A percentile compares a stretch with the other conserved stretches of the same genome.
These are phyloP conservation scores for Mola mola DNA, from an alignment of 2,113 vertebrate genomes.

Conservation along the genomic window DNA sequence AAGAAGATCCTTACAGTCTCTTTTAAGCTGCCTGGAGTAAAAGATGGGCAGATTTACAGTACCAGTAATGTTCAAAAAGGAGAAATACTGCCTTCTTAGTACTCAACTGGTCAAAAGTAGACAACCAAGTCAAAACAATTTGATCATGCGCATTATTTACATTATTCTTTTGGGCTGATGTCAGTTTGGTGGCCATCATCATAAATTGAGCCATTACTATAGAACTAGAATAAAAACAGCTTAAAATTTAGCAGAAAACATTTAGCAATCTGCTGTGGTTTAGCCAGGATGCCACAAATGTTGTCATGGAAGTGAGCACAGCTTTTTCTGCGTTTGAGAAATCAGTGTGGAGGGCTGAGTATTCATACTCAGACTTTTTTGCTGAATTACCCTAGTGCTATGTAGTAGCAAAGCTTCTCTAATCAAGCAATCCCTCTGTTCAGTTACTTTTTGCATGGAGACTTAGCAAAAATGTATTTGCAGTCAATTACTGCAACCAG, in stretches of 20 bases:
- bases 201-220: conserved; percentile 9
- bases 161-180: background rate
- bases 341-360: no score
- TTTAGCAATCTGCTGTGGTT: background rate
- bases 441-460: no score
- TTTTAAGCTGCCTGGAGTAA: background rate
- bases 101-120: no score
- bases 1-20: background rate
- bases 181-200: conserved; percentile 31
- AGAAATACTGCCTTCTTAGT: no score
- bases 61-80: no score
- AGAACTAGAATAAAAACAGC: conserved; percentile 42
- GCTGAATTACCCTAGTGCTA: no score
- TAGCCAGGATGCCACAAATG: background rate
- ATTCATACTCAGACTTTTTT: no score
- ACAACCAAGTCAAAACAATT: no score
- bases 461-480: no score
- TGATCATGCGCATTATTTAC: background rate
- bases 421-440: no score
- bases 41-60: background rate
- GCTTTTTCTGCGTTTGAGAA: background rate
- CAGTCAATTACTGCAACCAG: no score
- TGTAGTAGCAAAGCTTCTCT: no score
- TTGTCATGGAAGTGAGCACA: conserved; percentile 24
- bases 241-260: background rate